Conservation (phyloP, 2,888 invertebrate species). For the Liopterus haemorrhoidalis region DNA sequence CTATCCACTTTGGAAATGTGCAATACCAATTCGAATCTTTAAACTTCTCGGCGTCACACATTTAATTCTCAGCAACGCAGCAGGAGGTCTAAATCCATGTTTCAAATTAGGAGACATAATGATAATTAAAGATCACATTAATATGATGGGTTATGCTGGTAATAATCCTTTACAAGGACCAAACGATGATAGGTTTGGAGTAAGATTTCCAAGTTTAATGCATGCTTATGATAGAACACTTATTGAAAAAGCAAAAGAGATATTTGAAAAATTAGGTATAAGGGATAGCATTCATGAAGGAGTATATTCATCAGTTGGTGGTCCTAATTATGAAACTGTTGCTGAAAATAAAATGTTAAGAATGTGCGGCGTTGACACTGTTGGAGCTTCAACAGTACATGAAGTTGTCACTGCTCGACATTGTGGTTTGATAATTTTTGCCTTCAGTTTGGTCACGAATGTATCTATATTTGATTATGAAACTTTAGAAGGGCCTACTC, state of each 20-base stretch:
- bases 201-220: slow-evolving; percentile 81
- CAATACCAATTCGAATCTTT: slow-evolving; percentile 89
- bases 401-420: slow-evolving; percentile 79
- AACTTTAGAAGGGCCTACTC: background rate
- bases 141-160: slow-evolving; percentile 86
- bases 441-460: slow-evolving; percentile 87
- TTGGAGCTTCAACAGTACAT: slow-evolving; percentile 67
- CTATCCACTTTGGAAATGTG: slow-evolving; percentile 80
- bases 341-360: slow-evolving; percentile 77
- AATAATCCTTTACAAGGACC: slow-evolving; percentile 85
- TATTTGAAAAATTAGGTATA: slow-evolving; percentile 43
- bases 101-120: slow-evolving; percentile 88
- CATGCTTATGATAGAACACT: slow-evolving; percentile 72
- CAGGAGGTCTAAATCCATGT: slow-evolving; percentile 80
- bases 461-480: slow-evolving; percentile 26
- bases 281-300: slow-evolving; percentile 65
- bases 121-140: slow-evolving; percentile 93
- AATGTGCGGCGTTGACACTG: slow-evolving; percentile 71
- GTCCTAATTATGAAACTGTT: slow-evolving; percentile 89
- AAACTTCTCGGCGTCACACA: slow-evolving; percentile 80
- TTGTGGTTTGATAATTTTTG: slow-evolving; percentile 80
- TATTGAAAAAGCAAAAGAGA: slow-evolving; percentile 55
- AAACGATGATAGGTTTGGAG: slow-evolving; percentile 87
- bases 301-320: slow-evolving; percentile 85
- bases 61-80: slow-evolving; percentile 87